These are phyloP conservation scores for Clepsis dumicolana DNA, from an alignment of 2,888 invertebrate species.

Conservation along the genomic window DNA sequence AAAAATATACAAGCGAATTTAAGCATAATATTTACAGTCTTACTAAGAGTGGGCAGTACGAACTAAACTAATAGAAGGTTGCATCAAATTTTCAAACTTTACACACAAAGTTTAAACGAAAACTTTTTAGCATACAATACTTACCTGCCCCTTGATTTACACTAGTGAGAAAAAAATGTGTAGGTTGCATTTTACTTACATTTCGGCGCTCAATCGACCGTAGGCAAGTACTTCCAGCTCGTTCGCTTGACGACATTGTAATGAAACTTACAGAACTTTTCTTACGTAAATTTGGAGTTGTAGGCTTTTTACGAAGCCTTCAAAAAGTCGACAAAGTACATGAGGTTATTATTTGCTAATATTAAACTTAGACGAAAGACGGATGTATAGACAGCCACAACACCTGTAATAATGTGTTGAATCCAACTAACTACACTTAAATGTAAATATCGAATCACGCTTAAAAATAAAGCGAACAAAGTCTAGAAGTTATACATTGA, in stretches of 20 bases:
- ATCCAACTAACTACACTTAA: slow-evolving; percentile 23
- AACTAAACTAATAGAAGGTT: background rate
- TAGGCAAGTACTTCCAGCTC: too few species aligned
- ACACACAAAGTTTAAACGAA: background rate
- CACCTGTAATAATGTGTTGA: slow-evolving; percentile 25
- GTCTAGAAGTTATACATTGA: too few species aligned
- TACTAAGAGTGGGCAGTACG: background rate
- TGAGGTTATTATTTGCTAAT: slow-evolving; percentile 4
- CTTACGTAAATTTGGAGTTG: too few species aligned
- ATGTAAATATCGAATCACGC: slow-evolving; percentile 4
- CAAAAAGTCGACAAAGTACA: slow-evolving; percentile 1
- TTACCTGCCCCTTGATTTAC: too few species aligned
- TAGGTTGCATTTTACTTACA: too few species aligned
- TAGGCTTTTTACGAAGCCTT: background rate
- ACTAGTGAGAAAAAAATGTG: too few species aligned
- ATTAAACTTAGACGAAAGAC: slow-evolving; percentile 23
- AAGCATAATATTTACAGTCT: slow-evolving; percentile 32
- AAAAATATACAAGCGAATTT: slow-evolving; percentile 21
- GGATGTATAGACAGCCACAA: slow-evolving; percentile 31
- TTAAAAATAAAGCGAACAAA: background rate
- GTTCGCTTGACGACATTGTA: too few species aligned
- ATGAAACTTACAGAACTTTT: too few species aligned
- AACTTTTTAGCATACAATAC: background rate
- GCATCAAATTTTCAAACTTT: background rate
- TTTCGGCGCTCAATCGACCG: too few species aligned